Conservation (phyloP, 2,888 invertebrate genomes). For the Cantharis nigra region DNA sequence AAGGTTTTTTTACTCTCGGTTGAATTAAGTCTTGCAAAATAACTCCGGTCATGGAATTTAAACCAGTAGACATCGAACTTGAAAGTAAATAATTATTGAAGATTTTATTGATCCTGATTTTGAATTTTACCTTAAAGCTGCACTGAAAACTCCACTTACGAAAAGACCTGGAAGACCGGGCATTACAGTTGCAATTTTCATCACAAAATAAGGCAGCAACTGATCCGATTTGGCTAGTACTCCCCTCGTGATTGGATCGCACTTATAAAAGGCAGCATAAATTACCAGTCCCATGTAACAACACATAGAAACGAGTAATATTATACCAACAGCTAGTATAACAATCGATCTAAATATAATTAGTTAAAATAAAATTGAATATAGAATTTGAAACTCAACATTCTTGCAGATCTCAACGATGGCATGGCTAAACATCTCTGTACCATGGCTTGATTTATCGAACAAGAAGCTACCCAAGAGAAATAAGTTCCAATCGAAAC, state of each 20-base stretch:
- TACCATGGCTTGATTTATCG: conserved; percentile 86
- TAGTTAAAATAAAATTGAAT: neutral
- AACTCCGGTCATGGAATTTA: conserved; percentile 81
- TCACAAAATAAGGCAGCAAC: conserved; percentile 79
- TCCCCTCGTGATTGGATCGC: conserved; percentile 81
- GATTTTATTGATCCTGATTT: neutral
- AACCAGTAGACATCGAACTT: conserved; percentile 79
- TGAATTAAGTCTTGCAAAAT: conserved; percentile 79
- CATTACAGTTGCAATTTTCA: conserved; percentile 73
- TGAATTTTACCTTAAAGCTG: conserved; percentile 72
- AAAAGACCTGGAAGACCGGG: conserved; percentile 85
- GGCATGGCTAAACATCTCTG: conserved; percentile 82
- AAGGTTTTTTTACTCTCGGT: conserved; percentile 66
- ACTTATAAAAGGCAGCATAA: conserved; percentile 81
- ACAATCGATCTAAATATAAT: conserved; percentile 65
- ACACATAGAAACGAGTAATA: conserved; percentile 74
- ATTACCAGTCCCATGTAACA: conserved; percentile 86
- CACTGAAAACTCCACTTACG: conserved; percentile 85
- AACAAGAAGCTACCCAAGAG: conserved; percentile 79
- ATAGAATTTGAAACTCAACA: conserved; percentile 59
- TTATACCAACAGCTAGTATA: conserved; percentile 78
- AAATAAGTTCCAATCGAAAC: conserved; percentile 78
- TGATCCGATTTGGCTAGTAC: conserved; percentile 74
- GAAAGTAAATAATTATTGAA: conserved; percentile 34
- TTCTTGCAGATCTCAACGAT: conserved; percentile 69